A percentile compares a stretch with the other conserved stretches of the same genome.
phyloP scores from a whole-genome alignment of 2,797 vertebrate species.

The Hephaestus fuliginosus region DNA sequence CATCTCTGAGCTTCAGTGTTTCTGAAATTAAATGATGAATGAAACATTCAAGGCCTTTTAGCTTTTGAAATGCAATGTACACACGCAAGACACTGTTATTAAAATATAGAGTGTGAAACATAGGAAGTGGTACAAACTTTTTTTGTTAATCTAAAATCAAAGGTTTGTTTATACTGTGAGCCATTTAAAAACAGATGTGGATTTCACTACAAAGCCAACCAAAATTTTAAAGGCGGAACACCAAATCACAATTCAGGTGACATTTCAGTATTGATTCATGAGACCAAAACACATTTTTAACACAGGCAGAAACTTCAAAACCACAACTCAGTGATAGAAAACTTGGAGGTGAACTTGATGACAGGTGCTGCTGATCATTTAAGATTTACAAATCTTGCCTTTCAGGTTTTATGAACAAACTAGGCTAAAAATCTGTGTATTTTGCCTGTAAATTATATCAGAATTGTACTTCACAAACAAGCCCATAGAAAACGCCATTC shows the following conservation, averaged over 20 bases:
- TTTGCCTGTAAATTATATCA: conserved; percentile 1
- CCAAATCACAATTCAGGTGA: conserved; percentile 9
- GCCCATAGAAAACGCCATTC: conserved; percentile 6
- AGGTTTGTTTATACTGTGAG: not conserved
- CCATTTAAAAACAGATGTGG: conserved; percentile 13
- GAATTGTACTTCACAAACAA: conserved; percentile 18
- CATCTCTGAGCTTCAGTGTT: conserved; percentile 13
- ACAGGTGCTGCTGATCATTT: not conserved
- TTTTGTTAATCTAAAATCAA: not conserved
- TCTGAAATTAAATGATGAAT: conserved; percentile 4
- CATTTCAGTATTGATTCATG: conserved; percentile 14
- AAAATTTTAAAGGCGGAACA: not conserved
- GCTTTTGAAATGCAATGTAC: conserved; percentile 2
- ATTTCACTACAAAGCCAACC: conserved; percentile 14
- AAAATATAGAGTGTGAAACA: conserved; percentile 5
- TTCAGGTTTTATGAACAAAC: conserved; percentile 15
- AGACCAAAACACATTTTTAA: conserved; percentile 14
- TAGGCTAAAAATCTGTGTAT: not conserved
- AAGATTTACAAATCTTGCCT: conserved; percentile 16
- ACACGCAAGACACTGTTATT: not conserved
- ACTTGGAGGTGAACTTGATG: conserved; percentile 7
- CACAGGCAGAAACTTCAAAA: conserved; percentile 1
- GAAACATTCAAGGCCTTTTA: conserved; percentile 12
- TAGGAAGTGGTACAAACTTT: conserved; percentile 17
- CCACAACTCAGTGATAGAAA: not conserved